Evolutionary conservation across 2,113 vertebrate genomes (phyloP).

Genomic region (Nibea coibor): DNA sequence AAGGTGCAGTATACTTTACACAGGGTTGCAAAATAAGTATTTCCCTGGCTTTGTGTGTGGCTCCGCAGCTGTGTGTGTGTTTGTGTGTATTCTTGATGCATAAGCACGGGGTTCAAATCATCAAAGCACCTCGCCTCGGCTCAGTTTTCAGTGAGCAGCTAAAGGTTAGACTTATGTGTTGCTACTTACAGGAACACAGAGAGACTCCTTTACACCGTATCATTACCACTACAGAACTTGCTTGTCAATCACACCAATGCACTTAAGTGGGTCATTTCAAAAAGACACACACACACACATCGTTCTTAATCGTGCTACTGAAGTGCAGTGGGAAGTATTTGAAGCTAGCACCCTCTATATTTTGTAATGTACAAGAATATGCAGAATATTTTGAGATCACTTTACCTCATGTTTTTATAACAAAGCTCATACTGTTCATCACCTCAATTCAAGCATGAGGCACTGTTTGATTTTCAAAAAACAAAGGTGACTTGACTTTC

Average conservation of each 20-base stretch:
- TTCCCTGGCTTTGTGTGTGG: constrained; percentile 51
- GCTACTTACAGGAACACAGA: constrained; percentile 77
- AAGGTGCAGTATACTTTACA: constrained; percentile 68
- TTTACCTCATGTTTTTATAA: background rate
- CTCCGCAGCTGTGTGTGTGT: constrained; percentile 41
- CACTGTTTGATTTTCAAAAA: background rate
- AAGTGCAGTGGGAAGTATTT: background rate
- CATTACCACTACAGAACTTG: constrained; percentile 55
- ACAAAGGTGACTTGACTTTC: background rate
- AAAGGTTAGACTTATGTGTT: constrained; percentile 82
- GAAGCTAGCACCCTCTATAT: background rate
- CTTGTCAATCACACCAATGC: constrained; percentile 62
- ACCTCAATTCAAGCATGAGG: background rate
- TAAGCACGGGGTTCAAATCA: constrained; percentile 64
- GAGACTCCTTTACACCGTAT: constrained; percentile 62
- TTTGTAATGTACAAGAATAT: background rate
- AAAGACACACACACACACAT: background rate
- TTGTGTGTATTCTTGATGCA: constrained; percentile 57
- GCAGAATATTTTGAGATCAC: background rate
- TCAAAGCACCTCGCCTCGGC: constrained; percentile 69
- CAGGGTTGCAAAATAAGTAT: constrained; percentile 57
- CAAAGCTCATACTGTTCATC: background rate
- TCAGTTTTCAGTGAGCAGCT: constrained; percentile 79
- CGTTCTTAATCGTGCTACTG: background rate
- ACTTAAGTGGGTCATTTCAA: constrained; percentile 29